Conservation (phyloP, 2,888 invertebrate species). For the Caenorhabditis sp. region DNA sequence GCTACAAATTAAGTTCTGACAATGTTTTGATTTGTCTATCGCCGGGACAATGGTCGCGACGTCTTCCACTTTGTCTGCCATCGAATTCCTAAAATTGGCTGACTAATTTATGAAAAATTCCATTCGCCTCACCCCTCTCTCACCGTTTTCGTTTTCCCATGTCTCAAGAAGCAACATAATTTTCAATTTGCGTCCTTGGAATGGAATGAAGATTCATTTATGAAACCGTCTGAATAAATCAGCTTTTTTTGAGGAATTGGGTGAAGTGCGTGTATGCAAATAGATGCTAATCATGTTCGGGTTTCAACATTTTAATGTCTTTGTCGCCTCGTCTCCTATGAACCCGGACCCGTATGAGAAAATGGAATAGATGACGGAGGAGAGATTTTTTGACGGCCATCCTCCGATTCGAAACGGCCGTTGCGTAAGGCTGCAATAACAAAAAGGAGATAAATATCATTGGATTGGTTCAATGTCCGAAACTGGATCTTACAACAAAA, state of each 20-base stretch:
- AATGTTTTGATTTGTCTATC: constrained; percentile 79
- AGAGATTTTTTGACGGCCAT: constrained; percentile 42
- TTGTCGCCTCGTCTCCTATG: constrained; percentile 29
- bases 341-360: constrained; percentile 42
- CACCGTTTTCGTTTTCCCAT: background rate
- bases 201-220: constrained; percentile 44
- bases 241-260: constrained; percentile 49
- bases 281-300: constrained; percentile 59
- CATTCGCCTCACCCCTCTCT: constrained; percentile 8
- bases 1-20: constrained; percentile 76
- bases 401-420: constrained; percentile 30
- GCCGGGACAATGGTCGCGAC: constrained; percentile 72
- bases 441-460: constrained; percentile 48
- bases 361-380: constrained; percentile 6
- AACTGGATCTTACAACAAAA: constrained; percentile 59
- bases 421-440: constrained; percentile 50
- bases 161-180: constrained; percentile 28
- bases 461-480: constrained; percentile 26
- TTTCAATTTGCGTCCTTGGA: constrained; percentile 24
- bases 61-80: constrained; percentile 71
- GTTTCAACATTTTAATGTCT: constrained; percentile 40
- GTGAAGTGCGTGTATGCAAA: constrained; percentile 53
- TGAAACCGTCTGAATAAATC: constrained; percentile 51
- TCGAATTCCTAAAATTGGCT: constrained; percentile 54
- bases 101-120: constrained; percentile 52